A percentile compares a stretch with the other conserved stretches of the same genome.
Evolutionary conservation across 2,797 vertebrate genomes (phyloP).

Genomic region (Morelia viridis): DNA sequence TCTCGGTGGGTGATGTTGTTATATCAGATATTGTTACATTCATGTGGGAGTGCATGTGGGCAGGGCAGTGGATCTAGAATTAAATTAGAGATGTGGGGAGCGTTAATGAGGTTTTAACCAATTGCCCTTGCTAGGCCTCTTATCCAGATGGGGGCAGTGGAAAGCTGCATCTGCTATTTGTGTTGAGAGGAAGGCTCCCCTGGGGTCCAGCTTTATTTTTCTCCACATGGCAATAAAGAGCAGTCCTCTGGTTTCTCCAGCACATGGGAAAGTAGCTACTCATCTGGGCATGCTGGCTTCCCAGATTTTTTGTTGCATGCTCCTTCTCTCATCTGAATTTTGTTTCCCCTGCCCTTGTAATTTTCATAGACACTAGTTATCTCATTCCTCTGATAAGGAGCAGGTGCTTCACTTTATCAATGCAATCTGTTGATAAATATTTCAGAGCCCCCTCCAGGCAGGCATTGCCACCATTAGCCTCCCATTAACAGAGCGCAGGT

Average conservation of each 20-base stretch:
- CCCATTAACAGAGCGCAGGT: slow-evolving; percentile 14
- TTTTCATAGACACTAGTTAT: neutral
- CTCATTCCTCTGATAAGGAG: slow-evolving; percentile 2
- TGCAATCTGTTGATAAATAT: slow-evolving; percentile 14
- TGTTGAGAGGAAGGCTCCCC: neutral
- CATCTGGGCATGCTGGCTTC: neutral
- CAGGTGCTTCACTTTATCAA: slow-evolving; percentile 25
- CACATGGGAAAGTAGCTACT: neutral
- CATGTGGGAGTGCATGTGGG: neutral
- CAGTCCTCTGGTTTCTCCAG: neutral
- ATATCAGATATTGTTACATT: neutral
- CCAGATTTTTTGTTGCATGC: neutral
- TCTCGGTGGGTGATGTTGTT: neutral
- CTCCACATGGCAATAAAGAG: too few relatives aligned
- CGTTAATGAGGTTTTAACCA: neutral
- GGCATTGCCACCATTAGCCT: slow-evolving; percentile 10
- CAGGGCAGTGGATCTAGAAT: neutral
- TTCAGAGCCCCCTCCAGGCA: slow-evolving; percentile 25
- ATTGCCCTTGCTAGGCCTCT: neutral
- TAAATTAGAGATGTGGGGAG: neutral
- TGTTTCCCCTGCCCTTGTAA: neutral
- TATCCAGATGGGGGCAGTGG: neutral
- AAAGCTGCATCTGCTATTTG: neutral
- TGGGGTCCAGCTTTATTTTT: neutral
- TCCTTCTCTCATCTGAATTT: neutral